Evolutionary conservation across 2,113 vertebrate species (phyloP), one percentile per base, ranked within the genome.

Genomic region (Anser cygnoides): DNA sequence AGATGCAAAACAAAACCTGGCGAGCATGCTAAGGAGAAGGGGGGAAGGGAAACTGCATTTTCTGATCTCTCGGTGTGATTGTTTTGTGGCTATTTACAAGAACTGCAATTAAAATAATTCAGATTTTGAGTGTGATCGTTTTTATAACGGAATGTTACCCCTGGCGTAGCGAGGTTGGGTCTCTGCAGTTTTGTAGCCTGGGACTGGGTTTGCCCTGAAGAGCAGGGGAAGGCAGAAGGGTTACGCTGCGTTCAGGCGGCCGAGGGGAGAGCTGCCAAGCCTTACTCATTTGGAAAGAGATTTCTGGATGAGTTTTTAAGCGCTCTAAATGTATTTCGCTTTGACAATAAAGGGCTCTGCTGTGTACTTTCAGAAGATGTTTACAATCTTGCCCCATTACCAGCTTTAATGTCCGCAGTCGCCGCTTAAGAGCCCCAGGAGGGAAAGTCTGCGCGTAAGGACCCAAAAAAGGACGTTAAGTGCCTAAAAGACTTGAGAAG

Each of bases 261-360:
- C 22, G 25, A 80, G 55, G 61, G 72, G 55, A 95, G 57, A 12
- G 9, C 33, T 92, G 89, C 92, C 95, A 94, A 91, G 71, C 87
- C 66, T 91, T 76, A 73, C 37, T 79, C 71, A 66, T 76, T 94
- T 93, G 89, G 62, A 92, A 94, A 44, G 80, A 79, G 62, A 87
- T 79, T 87, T 81, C 89, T 93, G 91, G 80, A 52, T 80, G 84
- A 94, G 22, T 87, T 96, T 87, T 89, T 73, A 93, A 92, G 71
- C 41, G 11, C 81, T 95, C 84, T 25, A 80, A 79, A 92, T 58
- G 67, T 89, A 89, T 93, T 94, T 94, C 74, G 65, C 87, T 93
- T 89, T 92, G 67, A 87, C 88, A 84, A 70, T 92, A 72, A 94
- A 92, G 71, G 67, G 11, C 89, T 94, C 46, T 85, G 87, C 91